A percentile compares a stretch with the other conserved stretches of the same genome.
These are phyloP conservation scores for Pantala flavescens DNA, from an alignment of 1,140 invertebrate genomes.

Conservation along the genomic window DNA sequence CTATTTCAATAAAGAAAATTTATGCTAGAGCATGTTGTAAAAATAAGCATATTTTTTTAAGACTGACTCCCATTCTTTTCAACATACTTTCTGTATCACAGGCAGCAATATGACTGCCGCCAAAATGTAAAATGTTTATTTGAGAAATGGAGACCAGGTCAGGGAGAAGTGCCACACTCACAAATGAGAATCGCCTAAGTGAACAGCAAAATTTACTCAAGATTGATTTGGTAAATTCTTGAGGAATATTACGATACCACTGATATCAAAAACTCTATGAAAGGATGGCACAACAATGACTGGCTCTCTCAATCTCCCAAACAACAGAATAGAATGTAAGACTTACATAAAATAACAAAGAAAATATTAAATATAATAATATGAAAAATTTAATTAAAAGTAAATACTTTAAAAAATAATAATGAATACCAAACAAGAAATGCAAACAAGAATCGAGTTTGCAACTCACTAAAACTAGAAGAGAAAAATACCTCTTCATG, in stretches of 20 bases:
- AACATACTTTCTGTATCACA: neutral
- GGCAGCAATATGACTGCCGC: constrained; percentile 7
- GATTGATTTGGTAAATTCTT: neutral
- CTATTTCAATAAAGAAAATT: neutral
- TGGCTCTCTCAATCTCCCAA: constrained; percentile 1
- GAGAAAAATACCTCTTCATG: neutral
- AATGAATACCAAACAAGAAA: constrained; percentile 10
- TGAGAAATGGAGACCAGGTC: neutral
- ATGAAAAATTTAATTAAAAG: constrained; percentile 11
- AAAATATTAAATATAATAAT: constrained; percentile 10
- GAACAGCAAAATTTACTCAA: neutral
- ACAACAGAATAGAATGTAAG: neutral
- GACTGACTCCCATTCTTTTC: neutral
- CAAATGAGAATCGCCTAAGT: neutral
- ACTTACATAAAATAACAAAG: constrained; percentile 8
- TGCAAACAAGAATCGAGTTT: constrained; percentile 7
- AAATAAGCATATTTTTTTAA: neutral
- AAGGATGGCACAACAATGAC: neutral
- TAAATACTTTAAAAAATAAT: constrained; percentile 11
- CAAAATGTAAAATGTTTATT: neutral
- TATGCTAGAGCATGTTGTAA: neutral
- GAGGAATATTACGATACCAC: too few relatives aligned
- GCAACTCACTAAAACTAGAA: constrained; percentile 1
- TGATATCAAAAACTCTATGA: neutral
- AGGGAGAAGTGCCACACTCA: neutral